Base-by-base conservation (phyloP, 2,113 vertebrate genomes). In the Festucalex cinctus region DNA sequence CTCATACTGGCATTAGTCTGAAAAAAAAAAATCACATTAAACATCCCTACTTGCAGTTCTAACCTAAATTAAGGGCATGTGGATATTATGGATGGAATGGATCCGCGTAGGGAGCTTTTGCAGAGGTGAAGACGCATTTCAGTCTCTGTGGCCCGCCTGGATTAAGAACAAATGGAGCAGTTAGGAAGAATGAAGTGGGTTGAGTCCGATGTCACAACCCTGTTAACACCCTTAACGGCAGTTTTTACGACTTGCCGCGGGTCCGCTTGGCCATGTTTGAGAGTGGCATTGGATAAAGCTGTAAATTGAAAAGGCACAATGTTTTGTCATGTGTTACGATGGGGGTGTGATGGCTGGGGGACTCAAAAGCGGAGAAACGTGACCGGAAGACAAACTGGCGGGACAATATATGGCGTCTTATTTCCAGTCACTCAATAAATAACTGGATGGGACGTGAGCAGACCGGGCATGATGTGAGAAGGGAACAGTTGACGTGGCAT, bases 171-270 rank as follows among this genome's bases (percentile, higher is more conserved):
- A 22, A 28, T 36, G 2, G 63, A 73, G 73, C 75, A 49, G 75
- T 44, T 70, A 54, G 67, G 46, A 75, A 69, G 68, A 73, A 66
- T 82, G 86, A 84, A 83, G 48, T 68, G 80, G 78, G 88, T 86
- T 88, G 77, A 87, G 67, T 75, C 67, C 39, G 36, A 80, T 86
- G 88, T 89, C 86, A 89, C 44, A 13, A 83, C 48, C 83, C 63
- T 69, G 79, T 83, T 84, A 85, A 63, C 61, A 19, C 66, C 51
- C 17, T 79, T 68, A 77, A 46, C 80, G 71, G 49, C 44, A 16
- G 19, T 13, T 53, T 61, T 80, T 17, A 70, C 62, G 57, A 73
- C 63, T 66, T 1, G 7, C 57, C 0, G 0, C 61, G 54, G 54
- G 61, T 70, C 78, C 43, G 28, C 32, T n/a, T 14, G 44, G 28